Evolutionary conservation across 1,140 invertebrate genomes (phyloP).

Genomic region (Meloidogyne chitwoodi): DNA sequence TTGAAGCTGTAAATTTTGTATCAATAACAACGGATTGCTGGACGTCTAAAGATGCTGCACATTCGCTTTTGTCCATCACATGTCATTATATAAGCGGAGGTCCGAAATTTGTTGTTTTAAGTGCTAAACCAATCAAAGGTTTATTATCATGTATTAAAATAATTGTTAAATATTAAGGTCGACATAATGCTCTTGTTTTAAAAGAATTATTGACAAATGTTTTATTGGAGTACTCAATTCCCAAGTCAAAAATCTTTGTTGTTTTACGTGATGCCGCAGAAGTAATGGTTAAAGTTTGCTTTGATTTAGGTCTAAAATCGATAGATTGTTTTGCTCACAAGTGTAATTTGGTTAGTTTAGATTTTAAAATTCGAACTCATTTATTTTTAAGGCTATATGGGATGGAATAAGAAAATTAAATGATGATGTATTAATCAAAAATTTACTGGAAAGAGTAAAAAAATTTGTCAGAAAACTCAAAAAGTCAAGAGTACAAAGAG

Average conservation of each 20-base stretch:
- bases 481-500: not conserved
- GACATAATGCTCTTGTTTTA: too few species aligned
- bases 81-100: too few species aligned
- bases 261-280: conserved; percentile 9
- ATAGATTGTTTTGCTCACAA: conserved; percentile 12
- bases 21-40: too few species aligned
- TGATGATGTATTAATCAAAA: conserved; percentile 7
- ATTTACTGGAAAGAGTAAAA: not conserved
- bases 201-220: too few species aligned
- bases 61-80: too few species aligned
- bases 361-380: not conserved
- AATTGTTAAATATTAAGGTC: too few species aligned
- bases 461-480: not conserved
- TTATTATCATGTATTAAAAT: too few species aligned
- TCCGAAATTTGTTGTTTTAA: too few species aligned
- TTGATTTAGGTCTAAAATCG: not conserved
- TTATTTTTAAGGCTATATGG: conserved; percentile 8
- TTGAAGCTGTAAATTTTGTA: too few species aligned
- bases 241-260: not conserved
- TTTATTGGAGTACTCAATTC: not conserved
- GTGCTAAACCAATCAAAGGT: too few species aligned
- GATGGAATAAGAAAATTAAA: conserved; percentile 1
- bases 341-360: not conserved
- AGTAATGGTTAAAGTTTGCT: conserved; percentile 8
- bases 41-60: too few species aligned